phyloP scores from a whole-genome alignment of 2,888 invertebrate species.

The Belgica antarctica region DNA sequence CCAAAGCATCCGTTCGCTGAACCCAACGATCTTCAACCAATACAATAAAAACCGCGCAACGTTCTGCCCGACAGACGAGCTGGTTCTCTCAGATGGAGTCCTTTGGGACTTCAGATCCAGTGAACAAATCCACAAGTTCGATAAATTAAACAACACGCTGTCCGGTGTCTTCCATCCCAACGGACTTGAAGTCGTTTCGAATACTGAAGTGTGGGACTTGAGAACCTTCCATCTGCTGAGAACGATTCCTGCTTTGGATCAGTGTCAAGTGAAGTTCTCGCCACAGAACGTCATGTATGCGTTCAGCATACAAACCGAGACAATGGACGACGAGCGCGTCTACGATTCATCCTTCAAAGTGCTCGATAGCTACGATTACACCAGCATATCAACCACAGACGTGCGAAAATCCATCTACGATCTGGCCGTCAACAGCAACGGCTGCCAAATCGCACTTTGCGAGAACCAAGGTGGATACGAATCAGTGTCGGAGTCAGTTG shows the following conservation, averaged over 20 bases:
- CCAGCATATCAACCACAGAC: conserved; percentile 89
- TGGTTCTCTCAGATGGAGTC: conserved; percentile 94
- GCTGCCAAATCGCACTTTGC: conserved; percentile 85
- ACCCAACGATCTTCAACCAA: conserved; percentile 82
- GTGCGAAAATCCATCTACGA: conserved; percentile 87
- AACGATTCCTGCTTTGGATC: conserved; percentile 91
- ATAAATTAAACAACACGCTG: conserved; percentile 91
- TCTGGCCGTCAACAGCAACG: conserved; percentile 76
- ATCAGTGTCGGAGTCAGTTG: conserved; percentile 82
- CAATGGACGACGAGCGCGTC: conserved; percentile 67
- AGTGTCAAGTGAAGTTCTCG: conserved; percentile 84
- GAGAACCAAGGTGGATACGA: conserved; percentile 85
- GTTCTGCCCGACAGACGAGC: conserved; percentile 88
- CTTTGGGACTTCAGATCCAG: conserved; percentile 88
- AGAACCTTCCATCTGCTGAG: conserved; percentile 89
- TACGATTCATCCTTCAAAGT: conserved; percentile 94
- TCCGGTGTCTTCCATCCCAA: conserved; percentile 97
- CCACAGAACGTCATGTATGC: conserved; percentile 85
- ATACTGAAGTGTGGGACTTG: conserved; percentile 98
- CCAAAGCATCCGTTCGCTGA: conserved; percentile 67
- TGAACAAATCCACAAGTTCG: conserved; percentile 92
- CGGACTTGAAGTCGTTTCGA: conserved; percentile 92
- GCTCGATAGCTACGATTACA: conserved; percentile 90
- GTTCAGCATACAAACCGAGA: conserved; percentile 71
- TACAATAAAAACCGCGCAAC: conserved; percentile 93